Evolutionary conservation across 2,888 invertebrate genomes (phyloP).

Genomic region (Mechanitis messenoides): DNA sequence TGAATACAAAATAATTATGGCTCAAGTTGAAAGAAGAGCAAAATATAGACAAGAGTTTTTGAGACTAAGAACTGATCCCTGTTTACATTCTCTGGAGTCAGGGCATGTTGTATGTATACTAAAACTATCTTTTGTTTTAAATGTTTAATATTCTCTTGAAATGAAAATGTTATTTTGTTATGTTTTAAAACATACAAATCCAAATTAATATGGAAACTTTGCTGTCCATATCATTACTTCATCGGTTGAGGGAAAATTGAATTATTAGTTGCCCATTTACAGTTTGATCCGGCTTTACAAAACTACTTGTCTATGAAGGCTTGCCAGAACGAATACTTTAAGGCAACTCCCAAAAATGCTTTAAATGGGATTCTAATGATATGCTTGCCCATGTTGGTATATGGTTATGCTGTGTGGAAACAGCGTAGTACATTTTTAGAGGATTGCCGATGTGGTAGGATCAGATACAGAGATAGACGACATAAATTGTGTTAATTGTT

Average conservation of each 20-base stretch:
- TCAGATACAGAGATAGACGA: constrained; percentile 82
- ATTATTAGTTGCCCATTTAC: constrained; percentile 33
- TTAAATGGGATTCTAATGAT: constrained; percentile 58
- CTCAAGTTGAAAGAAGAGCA: constrained; percentile 77
- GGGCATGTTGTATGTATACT: constrained; percentile 80
- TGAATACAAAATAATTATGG: constrained; percentile 71
- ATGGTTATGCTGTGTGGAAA: constrained; percentile 67
- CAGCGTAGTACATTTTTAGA: constrained; percentile 70
- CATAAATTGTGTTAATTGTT: constrained; percentile 67
- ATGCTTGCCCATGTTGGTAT: constrained; percentile 71
- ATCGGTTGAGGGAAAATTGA: too few relatives aligned
- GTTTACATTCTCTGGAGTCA: constrained; percentile 78
- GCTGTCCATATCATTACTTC: not conserved
- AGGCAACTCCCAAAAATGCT: constrained; percentile 73
- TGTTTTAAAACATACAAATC: too few relatives aligned
- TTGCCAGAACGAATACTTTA: constrained; percentile 78
- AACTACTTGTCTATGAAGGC: constrained; percentile 82
- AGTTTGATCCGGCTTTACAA: constrained; percentile 88
- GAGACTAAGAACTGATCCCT: constrained; percentile 81
- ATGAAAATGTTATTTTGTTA: too few relatives aligned
- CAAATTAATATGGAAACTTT: too few relatives aligned
- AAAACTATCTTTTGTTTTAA: not conserved
- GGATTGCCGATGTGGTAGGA: constrained; percentile 79
- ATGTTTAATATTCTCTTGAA: too few relatives aligned
- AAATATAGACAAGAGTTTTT: constrained; percentile 80